phyloP scores from a whole-genome alignment of 2,888 invertebrate genomes.

The Patella pellucida region DNA sequence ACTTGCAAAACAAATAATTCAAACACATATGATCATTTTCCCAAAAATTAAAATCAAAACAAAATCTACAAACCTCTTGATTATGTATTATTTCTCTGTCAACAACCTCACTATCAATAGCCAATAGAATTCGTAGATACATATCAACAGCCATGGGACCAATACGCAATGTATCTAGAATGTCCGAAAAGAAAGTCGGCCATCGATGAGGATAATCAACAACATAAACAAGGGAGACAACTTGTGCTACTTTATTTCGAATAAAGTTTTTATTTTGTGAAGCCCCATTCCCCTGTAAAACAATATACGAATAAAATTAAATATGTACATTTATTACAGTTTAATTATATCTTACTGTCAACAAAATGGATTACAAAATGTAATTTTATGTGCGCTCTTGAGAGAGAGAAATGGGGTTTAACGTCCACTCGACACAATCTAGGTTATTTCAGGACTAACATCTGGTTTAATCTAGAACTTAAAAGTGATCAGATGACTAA shows the following conservation, averaged over 20 bases:
- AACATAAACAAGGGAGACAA: slow-evolving; percentile 74
- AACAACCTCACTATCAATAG: slow-evolving; percentile 75
- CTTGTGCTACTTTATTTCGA: slow-evolving; percentile 75
- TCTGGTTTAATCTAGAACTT: too few species aligned
- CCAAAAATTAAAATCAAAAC: not conserved
- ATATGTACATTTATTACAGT: not conserved
- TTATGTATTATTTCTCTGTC: slow-evolving; percentile 72
- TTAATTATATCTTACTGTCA: too few species aligned
- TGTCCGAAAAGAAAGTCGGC: slow-evolving; percentile 74
- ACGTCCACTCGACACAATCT: too few species aligned
- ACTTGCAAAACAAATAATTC: not conserved
- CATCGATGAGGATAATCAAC: slow-evolving; percentile 73
- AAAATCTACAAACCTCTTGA: slow-evolving; percentile 57
- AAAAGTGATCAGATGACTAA: too few species aligned
- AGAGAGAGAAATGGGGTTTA: too few species aligned
- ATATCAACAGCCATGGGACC: slow-evolving; percentile 72
- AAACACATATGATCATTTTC: not conserved
- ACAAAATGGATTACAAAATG: too few species aligned
- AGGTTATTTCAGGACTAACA: too few species aligned
- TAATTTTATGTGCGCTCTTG: too few species aligned
- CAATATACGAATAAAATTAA: not conserved
- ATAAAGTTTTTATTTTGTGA: slow-evolving; percentile 70
- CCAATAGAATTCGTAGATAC: slow-evolving; percentile 73
- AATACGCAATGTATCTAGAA: slow-evolving; percentile 67
- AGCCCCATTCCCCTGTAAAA: slow-evolving; percentile 43